Percentiles rank a stretch among this genome's conserved stretches.
Evolutionary conservation across 53 echinoderm and acorn worm species (phyloP).

Genomic region (Actinopyga echinites): DNA sequence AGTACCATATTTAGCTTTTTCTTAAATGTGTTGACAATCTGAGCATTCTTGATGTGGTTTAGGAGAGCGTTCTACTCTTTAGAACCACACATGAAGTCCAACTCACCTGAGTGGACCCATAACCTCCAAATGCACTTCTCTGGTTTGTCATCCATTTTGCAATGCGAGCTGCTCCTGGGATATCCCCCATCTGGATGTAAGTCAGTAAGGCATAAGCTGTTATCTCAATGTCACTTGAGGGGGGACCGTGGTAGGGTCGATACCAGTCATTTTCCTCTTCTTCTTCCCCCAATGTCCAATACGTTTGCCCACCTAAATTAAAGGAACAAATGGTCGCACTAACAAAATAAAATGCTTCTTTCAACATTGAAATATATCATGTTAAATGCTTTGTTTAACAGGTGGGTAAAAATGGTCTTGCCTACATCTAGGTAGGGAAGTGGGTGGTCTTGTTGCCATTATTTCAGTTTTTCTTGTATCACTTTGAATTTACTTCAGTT

Average conservation of each 20-base stretch:
- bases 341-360: too few relatives aligned
- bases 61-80: background rate
- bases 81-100: background rate
- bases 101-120: conserved; percentile 77
- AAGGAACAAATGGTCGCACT: background rate
- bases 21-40: too few relatives aligned
- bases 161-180: conserved; percentile 39
- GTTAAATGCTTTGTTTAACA: too few relatives aligned
- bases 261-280: conserved; percentile 38
- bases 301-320: background rate
- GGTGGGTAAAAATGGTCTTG: too few relatives aligned
- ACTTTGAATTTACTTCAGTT: too few relatives aligned
- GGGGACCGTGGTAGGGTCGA: conserved; percentile 50
- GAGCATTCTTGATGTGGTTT: too few relatives aligned
- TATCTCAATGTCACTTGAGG: conserved; percentile 70
- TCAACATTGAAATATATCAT: too few relatives aligned
- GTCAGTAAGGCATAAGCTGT: conserved; percentile 68
- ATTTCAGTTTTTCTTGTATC: too few relatives aligned
- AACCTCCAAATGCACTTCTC: conserved; percentile 70
- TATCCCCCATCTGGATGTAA: conserved; percentile 51
- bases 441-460: too few relatives aligned
- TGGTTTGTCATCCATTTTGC: conserved; percentile 72
- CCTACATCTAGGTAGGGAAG: too few relatives aligned
- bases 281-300: background rate
- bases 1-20: too few relatives aligned